Percentiles rank a stretch among this genome's conserved stretches.
Evolutionary conservation across 2,888 invertebrate species (phyloP).

Genomic region (Nemotelus nigrinus): DNA sequence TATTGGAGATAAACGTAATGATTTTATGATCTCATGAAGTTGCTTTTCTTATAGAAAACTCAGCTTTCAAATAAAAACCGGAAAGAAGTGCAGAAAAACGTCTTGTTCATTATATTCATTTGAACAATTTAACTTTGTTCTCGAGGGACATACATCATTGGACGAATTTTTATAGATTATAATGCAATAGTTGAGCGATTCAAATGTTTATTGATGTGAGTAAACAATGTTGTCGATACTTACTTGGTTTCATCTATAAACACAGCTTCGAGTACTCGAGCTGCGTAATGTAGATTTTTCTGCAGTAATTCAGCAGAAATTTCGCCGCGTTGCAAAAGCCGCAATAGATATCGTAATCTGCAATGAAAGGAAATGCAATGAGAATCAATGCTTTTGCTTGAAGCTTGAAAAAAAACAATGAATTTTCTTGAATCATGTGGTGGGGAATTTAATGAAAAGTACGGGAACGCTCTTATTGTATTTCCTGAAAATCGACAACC

Average conservation of each 20-base stretch:
- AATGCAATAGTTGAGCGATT: too few relatives aligned
- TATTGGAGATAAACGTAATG: neutral
- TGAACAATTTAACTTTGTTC: too few relatives aligned
- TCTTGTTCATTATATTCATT: too few relatives aligned
- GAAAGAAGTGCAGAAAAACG: neutral
- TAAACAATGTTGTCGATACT: constrained; percentile 62
- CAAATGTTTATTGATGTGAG: too few relatives aligned
- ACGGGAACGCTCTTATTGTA: too few relatives aligned
- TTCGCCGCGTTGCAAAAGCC: constrained; percentile 87
- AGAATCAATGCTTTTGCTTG: constrained; percentile 10
- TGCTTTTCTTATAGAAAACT: too few relatives aligned
- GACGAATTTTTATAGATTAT: too few relatives aligned
- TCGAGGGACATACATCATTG: too few relatives aligned
- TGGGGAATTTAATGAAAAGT: too few relatives aligned
- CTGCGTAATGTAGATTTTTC: constrained; percentile 92
- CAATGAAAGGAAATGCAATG: constrained; percentile 42
- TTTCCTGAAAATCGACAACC: too few relatives aligned
- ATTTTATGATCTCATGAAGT: constrained; percentile 35
- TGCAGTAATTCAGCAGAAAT: constrained; percentile 89
- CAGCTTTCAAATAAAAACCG: neutral
- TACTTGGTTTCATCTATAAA: constrained; percentile 95
- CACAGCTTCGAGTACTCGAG: constrained; percentile 90
- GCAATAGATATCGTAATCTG: constrained; percentile 91
- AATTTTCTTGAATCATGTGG: too few relatives aligned
- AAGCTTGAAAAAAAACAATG: neutral